Evolutionary conservation across 2,797 vertebrate species (phyloP), one percentile per base, ranked within the genome.

Genomic region (Darevskia nairensis): DNA sequence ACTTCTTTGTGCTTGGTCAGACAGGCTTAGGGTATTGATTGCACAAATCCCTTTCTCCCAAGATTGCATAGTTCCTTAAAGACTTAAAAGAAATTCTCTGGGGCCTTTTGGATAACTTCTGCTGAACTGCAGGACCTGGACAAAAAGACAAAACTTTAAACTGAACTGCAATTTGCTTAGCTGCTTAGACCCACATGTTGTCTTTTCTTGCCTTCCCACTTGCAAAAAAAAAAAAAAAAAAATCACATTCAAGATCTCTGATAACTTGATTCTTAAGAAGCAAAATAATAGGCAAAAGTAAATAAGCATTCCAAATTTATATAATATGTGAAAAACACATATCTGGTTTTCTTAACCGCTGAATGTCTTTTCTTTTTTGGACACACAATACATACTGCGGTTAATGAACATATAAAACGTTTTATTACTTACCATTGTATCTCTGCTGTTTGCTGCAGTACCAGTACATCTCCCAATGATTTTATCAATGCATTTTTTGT

Each of bases 401-500:
- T 88, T 77, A 68, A 64, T 72, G 19, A 71, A 64, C 64, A 82
- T 90, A 76, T 19, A 9, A 1, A 35, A 19, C 15, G 35, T 76
- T 88, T 32, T 64, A 77, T 81, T 41, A 91, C 97, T 97, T 95
- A 98, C 97, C 96, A 97, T 96, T 90, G 97, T 98, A 92, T 99
- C 98, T 85, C 98, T 97, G 95, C 99, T 99, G 97, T 99, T 98
- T 94, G 98, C 89, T 0, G 99, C 99, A 0, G 98, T 99, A 92
- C 98, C 98, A 0, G 98, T 99, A 95, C 99, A 99, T 93, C 97
- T 97, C 94, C 98, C 98, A 80, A 99, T 99, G 95, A 99, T 98
- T 96, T 97, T 99, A 92, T 99, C 99, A 8, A 98, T 98, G 94
- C 99, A 99, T 96, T 98, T 99, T 97, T 99, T 99, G 95, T 99